Conservation (phyloP, 1,140 invertebrate species). For the Ganaspis sp. region DNA sequence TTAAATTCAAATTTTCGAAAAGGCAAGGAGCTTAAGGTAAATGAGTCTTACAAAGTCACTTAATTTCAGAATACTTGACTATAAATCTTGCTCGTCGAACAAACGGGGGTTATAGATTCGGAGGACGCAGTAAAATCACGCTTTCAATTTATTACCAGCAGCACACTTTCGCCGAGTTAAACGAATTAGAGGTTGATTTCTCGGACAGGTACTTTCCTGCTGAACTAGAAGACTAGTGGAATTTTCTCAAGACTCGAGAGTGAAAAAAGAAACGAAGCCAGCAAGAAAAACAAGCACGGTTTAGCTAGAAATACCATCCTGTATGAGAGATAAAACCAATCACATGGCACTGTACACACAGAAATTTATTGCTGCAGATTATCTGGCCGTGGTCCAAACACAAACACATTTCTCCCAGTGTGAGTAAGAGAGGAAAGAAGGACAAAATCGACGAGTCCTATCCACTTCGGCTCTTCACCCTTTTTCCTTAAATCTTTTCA, state of each 20-base stretch:
- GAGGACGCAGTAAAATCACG: slow-evolving; percentile 32
- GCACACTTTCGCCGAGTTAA: slow-evolving; percentile 52
- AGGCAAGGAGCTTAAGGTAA: slow-evolving; percentile 9
- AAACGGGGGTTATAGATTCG: slow-evolving; percentile 6
- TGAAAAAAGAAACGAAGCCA: not conserved
- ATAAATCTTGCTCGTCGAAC: slow-evolving; percentile 13
- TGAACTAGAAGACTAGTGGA: slow-evolving; percentile 30
- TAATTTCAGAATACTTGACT: slow-evolving; percentile 18
- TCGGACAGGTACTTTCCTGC: slow-evolving; percentile 54
- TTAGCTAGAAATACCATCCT: slow-evolving; percentile 31
- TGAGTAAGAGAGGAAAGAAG: slow-evolving; percentile 35
- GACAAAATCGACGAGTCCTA: slow-evolving; percentile 21
- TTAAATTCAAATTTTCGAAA: slow-evolving; percentile 20
- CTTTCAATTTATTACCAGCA: slow-evolving; percentile 54
- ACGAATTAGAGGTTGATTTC: slow-evolving; percentile 67
- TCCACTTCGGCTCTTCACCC: slow-evolving; percentile 7
- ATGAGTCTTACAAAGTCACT: slow-evolving; percentile 28
- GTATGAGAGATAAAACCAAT: slow-evolving; percentile 70
- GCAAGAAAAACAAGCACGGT: slow-evolving; percentile 12
- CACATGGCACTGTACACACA: slow-evolving; percentile 68
- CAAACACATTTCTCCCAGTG: slow-evolving; percentile 69
- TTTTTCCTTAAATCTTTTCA: slow-evolving; percentile 27
- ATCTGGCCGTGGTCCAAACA: slow-evolving; percentile 72
- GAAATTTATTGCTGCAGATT: slow-evolving; percentile 74
- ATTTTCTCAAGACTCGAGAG: slow-evolving; percentile 37